Conservation (phyloP, 2,797 vertebrate species). For the Nannoperca obscura region DNA sequence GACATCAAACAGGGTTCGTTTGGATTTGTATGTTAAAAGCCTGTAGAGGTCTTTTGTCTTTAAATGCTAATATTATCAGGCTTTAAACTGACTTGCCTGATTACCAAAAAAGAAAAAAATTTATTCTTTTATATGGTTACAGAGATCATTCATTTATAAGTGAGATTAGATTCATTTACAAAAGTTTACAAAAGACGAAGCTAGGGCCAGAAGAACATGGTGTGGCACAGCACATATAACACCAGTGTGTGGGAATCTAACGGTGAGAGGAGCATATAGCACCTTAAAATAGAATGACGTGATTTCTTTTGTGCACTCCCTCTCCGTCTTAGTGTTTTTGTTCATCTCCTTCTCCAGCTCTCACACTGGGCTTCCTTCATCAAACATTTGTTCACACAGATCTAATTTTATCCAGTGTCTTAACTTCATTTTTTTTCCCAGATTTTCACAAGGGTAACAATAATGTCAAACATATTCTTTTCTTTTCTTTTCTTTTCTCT, state of each 20-base stretch:
- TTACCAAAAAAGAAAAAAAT: not conserved
- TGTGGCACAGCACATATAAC: slow-evolving; percentile 24
- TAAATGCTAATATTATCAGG: slow-evolving; percentile 28
- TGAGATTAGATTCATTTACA: not conserved
- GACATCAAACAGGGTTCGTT: slow-evolving; percentile 27
- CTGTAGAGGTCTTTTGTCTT: slow-evolving; percentile 32
- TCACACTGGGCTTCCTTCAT: not conserved
- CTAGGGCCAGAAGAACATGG: not conserved
- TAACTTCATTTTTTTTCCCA: not conserved
- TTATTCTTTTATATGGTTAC: not conserved
- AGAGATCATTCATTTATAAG: not conserved
- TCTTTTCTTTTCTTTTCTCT: not conserved
- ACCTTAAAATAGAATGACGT: slow-evolving; percentile 30
- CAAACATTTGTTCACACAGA: slow-evolving; percentile 3
- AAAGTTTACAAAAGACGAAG: not conserved
- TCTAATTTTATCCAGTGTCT: not conserved
- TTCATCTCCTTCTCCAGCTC: not conserved
- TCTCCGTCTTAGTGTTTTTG: not conserved
- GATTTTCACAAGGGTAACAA: slow-evolving; percentile 4
- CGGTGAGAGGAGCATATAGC: slow-evolving; percentile 22
- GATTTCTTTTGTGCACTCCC: slow-evolving; percentile 13
- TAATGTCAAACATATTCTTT: not conserved
- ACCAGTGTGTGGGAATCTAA: slow-evolving; percentile 30
- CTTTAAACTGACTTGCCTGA: slow-evolving; percentile 17
- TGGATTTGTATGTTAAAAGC: slow-evolving; percentile 30